A percentile compares a stretch with the other conserved stretches of the same genome.
Conservation (phyloP, 2,797 vertebrate genomes). For the Coregonus ussuriensis region DNA sequence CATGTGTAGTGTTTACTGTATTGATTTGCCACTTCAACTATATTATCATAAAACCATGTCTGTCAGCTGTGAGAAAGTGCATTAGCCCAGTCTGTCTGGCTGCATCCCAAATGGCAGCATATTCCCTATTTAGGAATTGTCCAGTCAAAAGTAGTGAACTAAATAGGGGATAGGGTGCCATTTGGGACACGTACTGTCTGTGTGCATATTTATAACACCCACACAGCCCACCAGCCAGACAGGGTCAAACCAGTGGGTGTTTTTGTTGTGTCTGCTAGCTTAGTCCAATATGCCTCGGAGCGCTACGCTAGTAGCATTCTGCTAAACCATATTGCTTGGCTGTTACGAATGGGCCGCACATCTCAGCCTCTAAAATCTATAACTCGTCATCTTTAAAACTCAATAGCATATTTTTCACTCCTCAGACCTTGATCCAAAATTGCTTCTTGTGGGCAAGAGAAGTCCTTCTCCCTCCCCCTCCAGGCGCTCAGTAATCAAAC, state of each 20-base stretch:
- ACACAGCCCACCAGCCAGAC: neutral
- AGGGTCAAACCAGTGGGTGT: no score
- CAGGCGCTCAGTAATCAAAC: neutral
- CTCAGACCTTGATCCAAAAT: neutral
- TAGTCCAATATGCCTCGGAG: no score
- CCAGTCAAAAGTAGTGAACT: neutral
- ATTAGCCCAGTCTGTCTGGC: no score
- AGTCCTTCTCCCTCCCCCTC: neutral
- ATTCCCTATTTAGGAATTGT: neutral
- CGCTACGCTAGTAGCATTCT: neutral
- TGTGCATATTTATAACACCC: neutral
- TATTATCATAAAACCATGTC: neutral
- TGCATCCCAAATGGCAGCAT: neutral
- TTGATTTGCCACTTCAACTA: neutral
- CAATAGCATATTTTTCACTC: constrained; percentile 9
- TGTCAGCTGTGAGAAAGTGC: neutral
- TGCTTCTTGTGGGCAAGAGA: neutral
- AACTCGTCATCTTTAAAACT: neutral
- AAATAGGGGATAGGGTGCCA: neutral
- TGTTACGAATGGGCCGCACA: neutral
- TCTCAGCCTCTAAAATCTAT: constrained; percentile 3
- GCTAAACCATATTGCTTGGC: neutral
- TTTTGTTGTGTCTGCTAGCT: no score
- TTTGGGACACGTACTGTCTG: neutral
- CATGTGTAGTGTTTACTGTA: neutral